A percentile compares a stretch with the other conserved stretches of the same genome.
phyloP scores from a whole-genome alignment of 2,797 vertebrate genomes.

The Loris lydekkerianus region DNA sequence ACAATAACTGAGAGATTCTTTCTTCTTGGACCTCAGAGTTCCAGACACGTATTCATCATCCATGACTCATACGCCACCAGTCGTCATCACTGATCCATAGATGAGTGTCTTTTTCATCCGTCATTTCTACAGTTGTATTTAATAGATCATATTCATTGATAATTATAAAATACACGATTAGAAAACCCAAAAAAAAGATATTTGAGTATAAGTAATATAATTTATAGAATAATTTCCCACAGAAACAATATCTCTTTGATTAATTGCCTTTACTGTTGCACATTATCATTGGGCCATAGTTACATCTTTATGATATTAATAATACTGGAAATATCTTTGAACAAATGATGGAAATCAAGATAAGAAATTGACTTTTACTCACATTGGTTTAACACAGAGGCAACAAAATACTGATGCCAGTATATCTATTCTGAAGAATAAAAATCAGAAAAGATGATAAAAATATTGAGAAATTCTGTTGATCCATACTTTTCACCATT shows the following conservation, averaged over 20 bases:
- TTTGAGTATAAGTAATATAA: background rate
- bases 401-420: too few species aligned
- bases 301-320: background rate
- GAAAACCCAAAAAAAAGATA: background rate
- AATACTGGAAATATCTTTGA: background rate
- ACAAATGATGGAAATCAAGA: background rate
- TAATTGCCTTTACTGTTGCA: background rate
- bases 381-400: background rate
- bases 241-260: background rate
- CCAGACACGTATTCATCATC: background rate
- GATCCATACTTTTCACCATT: background rate
- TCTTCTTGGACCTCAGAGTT: background rate
- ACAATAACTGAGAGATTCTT: background rate
- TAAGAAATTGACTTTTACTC: background rate
- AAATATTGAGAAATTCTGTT: background rate
- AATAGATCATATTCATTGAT: background rate
- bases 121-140: background rate
- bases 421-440: background rate
- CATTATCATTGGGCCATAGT: too few species aligned
- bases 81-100: fast-evolving
- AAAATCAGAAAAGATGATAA: background rate
- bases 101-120: background rate
- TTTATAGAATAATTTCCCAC: background rate
- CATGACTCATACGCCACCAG: background rate
- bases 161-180: background rate